Conservation (phyloP, 2,888 invertebrate genomes). For the Pyrochroa serraticornis region DNA sequence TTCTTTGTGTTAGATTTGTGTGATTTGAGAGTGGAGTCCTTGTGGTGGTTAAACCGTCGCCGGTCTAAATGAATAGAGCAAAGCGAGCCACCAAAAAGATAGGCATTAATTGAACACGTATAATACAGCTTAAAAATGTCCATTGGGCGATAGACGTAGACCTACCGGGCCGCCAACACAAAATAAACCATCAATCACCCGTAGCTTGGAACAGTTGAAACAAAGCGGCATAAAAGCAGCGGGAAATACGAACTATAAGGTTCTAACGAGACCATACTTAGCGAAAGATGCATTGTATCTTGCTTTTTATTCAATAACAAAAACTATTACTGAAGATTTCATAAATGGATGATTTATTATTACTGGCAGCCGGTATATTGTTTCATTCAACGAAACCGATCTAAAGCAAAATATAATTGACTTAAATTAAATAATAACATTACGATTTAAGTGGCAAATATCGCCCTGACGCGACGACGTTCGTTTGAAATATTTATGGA, state of each 20-base stretch:
- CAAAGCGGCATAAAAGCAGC: slow-evolving; percentile 56
- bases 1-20: slow-evolving; percentile 1
- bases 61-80: slow-evolving; percentile 4
- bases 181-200: slow-evolving; percentile 60
- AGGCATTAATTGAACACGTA: slow-evolving; percentile 44
- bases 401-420: slow-evolving; percentile 11
- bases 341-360: slow-evolving; percentile 55
- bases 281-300: slow-evolving; percentile 52
- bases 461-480: slow-evolving; percentile 8
- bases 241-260: slow-evolving; percentile 57
- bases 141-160: slow-evolving; percentile 50
- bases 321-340: slow-evolving; percentile 52
- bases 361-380: slow-evolving; percentile 38
- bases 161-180: slow-evolving; percentile 58
- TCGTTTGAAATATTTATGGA: slow-evolving; percentile 23
- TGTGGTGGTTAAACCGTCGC: neutral
- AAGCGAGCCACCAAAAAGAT: neutral
- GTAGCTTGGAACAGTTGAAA: slow-evolving; percentile 55
- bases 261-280: slow-evolving; percentile 54
- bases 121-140: slow-evolving; percentile 45
- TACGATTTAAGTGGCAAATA: slow-evolving; percentile 26
- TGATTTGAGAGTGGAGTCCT: slow-evolving; percentile 2
- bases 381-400: slow-evolving; percentile 31
- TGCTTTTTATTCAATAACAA: slow-evolving; percentile 51
- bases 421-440: slow-evolving; percentile 29